Base-by-base conservation (phyloP, 2,797 vertebrate species). In the Rhinella marina region DNA sequence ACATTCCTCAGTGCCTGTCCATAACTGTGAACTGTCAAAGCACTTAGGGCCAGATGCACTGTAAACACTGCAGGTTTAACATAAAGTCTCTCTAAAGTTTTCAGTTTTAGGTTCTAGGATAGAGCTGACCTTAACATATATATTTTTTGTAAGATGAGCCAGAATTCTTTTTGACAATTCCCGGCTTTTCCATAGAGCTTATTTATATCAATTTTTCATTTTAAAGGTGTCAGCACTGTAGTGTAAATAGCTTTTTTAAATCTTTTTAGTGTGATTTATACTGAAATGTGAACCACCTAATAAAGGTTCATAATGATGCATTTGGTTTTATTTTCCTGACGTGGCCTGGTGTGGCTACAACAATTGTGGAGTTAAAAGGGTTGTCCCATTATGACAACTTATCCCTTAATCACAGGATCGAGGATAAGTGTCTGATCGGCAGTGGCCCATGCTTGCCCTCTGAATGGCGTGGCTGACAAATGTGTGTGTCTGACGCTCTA, bases 191-290 rank as follows among this genome's bases (percentile, higher is more conserved):
- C 95, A 96, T 95, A 96, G 95, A 96, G 94, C 95, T 98, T 97
- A 98, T 98, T 98, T 98, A 98, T 98, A 97, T 95, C 93, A 92
- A 93, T 94, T 95, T 96, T 96, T 95, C 95, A 96, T 97, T 97
- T 96, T 94, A 96, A 96, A 96, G 96, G 93, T 95, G 96, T 98
- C 97, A 97, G 97, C 97, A 97, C 96, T 97, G 97, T 99, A 97
- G 96, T 98, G 97, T 98, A 98, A 95, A 98, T 98, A 98, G 95
- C 91, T 96, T 97, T 97, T 75, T 75, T 48, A 75, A 75, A 72
- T 72, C 68, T 72, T 72, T 72, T 72, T 72, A 72, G 68, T 72
- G 96, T 97, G 97, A 97, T 99, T 99, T 99, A 95, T 98, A 98
- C 95, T 96, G 96, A 97, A 97, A 96, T 96, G 96, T 96, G 97